These are phyloP conservation scores for Drosophila maculinotata DNA, from an alignment of 2,888 invertebrate genomes.

Conservation along the genomic window DNA sequence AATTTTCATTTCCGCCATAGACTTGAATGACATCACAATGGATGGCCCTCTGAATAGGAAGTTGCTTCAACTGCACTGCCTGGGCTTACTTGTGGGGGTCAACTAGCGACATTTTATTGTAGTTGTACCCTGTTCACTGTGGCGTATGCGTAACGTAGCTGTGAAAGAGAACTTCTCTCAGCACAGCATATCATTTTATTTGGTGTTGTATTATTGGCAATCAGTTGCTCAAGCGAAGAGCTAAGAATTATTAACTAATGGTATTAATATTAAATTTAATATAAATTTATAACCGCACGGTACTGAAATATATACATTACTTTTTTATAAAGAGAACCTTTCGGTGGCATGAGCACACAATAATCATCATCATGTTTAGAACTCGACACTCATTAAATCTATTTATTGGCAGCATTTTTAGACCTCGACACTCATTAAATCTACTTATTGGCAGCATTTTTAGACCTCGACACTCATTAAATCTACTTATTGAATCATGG, in stretches of 20 bases:
- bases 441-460: constrained; percentile 19
- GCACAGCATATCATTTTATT: too few species aligned
- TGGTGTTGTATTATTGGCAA: too few species aligned
- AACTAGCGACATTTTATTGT: constrained; percentile 19
- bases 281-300: too few species aligned
- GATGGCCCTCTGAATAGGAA: constrained; percentile 10
- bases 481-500: constrained; percentile 28
- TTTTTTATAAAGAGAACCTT: too few species aligned
- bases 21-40: constrained; percentile 55
- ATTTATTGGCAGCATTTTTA: constrained; percentile 24
- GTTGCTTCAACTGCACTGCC: constrained; percentile 19
- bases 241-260: too few species aligned
- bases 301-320: too few species aligned
- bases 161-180: too few species aligned
- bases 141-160: constrained; percentile 11
- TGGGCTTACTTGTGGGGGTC: constrained; percentile 31
- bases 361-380: too few species aligned
- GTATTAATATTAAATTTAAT: too few species aligned
- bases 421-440: constrained; percentile 3
- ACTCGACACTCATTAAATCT: constrained; percentile 4
- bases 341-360: too few species aligned
- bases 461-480: constrained; percentile 1
- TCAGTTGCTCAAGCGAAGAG: too few species aligned
- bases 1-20: constrained; percentile 72
- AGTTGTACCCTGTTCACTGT: neutral